phyloP scores from a whole-genome alignment of 2,113 vertebrate species.

The Coryphaenoides rupestris region DNA sequence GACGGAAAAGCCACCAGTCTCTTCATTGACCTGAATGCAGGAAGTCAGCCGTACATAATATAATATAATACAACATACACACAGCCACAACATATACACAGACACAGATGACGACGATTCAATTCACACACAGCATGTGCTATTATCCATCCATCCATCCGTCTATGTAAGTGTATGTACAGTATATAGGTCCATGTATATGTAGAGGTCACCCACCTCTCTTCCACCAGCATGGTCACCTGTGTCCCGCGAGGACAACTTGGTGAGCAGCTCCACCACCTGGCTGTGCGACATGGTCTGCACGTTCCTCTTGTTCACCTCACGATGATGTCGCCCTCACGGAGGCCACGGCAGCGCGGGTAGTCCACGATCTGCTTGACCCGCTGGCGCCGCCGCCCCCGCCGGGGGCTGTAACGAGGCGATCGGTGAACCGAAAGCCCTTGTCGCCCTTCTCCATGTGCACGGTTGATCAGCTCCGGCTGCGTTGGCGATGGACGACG shows the following conservation, averaged over 20 bases:
- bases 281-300: constrained; percentile 96
- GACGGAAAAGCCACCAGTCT: constrained; percentile 21
- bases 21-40: too few species aligned
- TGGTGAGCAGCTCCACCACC: constrained; percentile 96
- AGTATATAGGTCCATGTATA: too few species aligned
- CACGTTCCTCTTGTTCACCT: constrained; percentile 98
- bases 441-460: constrained; percentile 98
- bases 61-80: too few species aligned
- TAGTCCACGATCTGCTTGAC: constrained; percentile 99
- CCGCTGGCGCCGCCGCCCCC: constrained; percentile 90
- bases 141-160: too few species aligned
- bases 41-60: too few species aligned
- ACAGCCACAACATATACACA: too few species aligned
- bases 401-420: constrained; percentile 94
- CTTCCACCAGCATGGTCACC: constrained; percentile 94
- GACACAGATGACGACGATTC: too few species aligned
- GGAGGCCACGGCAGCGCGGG: constrained; percentile 91
- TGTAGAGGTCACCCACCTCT: constrained; percentile 80
- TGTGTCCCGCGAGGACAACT: constrained; percentile 97
- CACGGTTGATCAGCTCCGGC: constrained; percentile 96
- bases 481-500: constrained; percentile 96
- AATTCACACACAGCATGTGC: too few species aligned
- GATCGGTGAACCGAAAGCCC: constrained; percentile 98
- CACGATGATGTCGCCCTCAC: constrained; percentile 94
- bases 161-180: too few species aligned